Evolutionary conservation across 2,888 invertebrate species (phyloP).

Genomic region (Microctonus brassicae): DNA sequence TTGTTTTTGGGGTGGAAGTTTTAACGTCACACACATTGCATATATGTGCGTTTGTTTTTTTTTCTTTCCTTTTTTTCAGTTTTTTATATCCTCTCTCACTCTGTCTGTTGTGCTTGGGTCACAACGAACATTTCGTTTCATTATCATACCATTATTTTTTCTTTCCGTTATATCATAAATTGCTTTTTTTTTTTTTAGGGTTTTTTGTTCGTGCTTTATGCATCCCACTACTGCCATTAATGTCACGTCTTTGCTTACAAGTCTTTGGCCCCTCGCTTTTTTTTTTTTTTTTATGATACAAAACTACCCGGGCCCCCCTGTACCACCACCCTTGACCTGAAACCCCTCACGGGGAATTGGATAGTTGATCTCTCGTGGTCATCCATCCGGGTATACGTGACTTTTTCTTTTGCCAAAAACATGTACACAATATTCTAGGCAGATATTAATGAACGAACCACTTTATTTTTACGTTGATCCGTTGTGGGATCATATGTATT

Average conservation of each 20-base stretch:
- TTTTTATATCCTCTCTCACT: slow-evolving; percentile 28
- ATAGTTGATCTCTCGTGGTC: slow-evolving; percentile 46
- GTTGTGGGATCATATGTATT: not conserved
- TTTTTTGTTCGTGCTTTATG: slow-evolving; percentile 59
- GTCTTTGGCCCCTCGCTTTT: not conserved
- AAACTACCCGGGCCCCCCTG: slow-evolving; percentile 4
- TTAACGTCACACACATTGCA: slow-evolving; percentile 41
- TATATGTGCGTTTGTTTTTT: too few relatives aligned
- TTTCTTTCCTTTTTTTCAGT: slow-evolving; percentile 23
- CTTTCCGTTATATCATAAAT: slow-evolving; percentile 58
- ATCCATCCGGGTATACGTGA: slow-evolving; percentile 61
- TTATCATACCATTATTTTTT: slow-evolving; percentile 66
- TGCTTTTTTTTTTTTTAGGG: slow-evolving; percentile 59
- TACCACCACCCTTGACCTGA: slow-evolving; percentile 4
- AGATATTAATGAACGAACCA: slow-evolving; percentile 61
- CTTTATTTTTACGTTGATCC: slow-evolving; percentile 10
- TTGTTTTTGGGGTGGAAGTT: slow-evolving; percentile 59
- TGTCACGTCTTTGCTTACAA: slow-evolving; percentile 48
- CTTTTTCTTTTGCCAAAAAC: slow-evolving; percentile 59
- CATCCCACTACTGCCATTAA: slow-evolving; percentile 67
- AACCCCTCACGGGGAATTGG: slow-evolving; percentile 32
- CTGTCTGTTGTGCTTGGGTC: slow-evolving; percentile 45
- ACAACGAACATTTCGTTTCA: slow-evolving; percentile 57
- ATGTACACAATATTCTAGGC: slow-evolving; percentile 45
- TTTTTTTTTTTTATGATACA: not conserved